phyloP scores from a whole-genome alignment of 2,113 vertebrate species.

The Garra rufa region DNA sequence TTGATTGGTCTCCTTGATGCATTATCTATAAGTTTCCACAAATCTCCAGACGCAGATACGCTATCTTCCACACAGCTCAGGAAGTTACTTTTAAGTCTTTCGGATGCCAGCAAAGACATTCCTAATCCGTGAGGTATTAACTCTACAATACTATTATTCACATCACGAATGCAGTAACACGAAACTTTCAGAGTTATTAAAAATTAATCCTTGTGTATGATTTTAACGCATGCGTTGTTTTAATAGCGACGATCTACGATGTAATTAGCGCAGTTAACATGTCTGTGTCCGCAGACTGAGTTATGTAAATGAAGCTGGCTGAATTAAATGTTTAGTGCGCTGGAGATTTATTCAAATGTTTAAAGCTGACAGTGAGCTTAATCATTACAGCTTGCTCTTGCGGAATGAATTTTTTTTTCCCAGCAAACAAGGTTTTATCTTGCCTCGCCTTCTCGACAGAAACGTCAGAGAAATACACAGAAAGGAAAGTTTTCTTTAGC shows the following conservation, averaged over 20 bases:
- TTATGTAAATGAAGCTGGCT: neutral
- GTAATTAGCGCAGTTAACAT: conserved; percentile 1
- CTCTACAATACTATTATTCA: conserved; percentile 18
- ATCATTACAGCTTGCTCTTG: conserved; percentile 46
- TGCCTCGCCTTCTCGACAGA: conserved; percentile 54
- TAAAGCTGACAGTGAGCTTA: conserved; percentile 35
- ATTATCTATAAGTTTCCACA: conserved; percentile 73
- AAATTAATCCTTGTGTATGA: conserved; percentile 35
- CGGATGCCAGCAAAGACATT: conserved; percentile 22
- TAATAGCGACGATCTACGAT: neutral
- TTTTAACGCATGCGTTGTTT: conserved; percentile 15
- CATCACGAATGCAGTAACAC: conserved; percentile 10
- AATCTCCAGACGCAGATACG: neutral
- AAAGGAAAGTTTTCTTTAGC: conserved; percentile 56
- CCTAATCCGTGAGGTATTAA: conserved; percentile 32
- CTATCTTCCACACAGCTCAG: conserved; percentile 8
- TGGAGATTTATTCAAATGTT: conserved; percentile 25
- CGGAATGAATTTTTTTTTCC: conserved; percentile 53
- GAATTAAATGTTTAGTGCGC: conserved; percentile 13
- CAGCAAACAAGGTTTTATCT: conserved; percentile 59
- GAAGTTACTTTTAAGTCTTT: conserved; percentile 26
- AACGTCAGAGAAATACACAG: conserved; percentile 54
- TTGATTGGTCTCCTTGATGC: conserved; percentile 68
- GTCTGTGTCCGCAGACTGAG: neutral
- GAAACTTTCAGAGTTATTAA: conserved; percentile 29